These are phyloP conservation scores for Crocallis elinguaria DNA, from an alignment of 2,888 invertebrate genomes.

Conservation along the genomic window DNA sequence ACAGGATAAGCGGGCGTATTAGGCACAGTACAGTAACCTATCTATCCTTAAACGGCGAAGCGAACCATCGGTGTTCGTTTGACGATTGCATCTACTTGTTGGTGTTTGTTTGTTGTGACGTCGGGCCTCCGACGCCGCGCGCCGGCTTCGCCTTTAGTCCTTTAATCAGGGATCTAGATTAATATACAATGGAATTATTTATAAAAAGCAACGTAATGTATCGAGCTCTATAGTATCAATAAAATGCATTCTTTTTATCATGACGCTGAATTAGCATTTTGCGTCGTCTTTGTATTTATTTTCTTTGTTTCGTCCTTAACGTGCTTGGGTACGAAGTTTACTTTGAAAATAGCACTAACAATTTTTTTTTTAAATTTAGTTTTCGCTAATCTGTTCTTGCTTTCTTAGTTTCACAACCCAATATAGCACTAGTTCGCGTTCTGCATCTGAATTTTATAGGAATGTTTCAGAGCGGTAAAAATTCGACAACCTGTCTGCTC, in stretches of 20 bases:
- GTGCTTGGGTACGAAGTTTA: no score
- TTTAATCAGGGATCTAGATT: constrained; percentile 21
- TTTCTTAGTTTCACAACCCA: constrained; percentile 43
- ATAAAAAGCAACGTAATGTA: not conserved
- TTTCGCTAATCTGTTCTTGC: constrained; percentile 41
- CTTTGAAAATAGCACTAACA: no score
- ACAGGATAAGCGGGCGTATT: constrained; percentile 47
- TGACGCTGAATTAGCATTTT: no score
- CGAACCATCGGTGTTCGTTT: constrained; percentile 65
- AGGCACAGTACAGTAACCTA: constrained; percentile 33
- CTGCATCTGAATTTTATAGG: constrained; percentile 69
- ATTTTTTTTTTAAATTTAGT: not conserved
- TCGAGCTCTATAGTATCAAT: not conserved
- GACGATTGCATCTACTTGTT: constrained; percentile 54
- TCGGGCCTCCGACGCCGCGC: constrained; percentile 72
- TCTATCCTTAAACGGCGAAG: constrained; percentile 53
- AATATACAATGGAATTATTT: not conserved
- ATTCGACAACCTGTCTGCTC: constrained; percentile 54
- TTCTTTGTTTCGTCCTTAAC: no score
- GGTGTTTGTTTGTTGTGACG: constrained; percentile 72
- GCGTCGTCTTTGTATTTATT: no score
- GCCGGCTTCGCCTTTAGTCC: constrained; percentile 55
- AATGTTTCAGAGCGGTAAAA: constrained; percentile 62
- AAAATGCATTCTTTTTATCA: no score
- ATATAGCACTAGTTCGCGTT: constrained; percentile 51